These are phyloP conservation scores for Clepsis dumicolana DNA, from an alignment of 2,888 invertebrate species.

Conservation along the genomic window DNA sequence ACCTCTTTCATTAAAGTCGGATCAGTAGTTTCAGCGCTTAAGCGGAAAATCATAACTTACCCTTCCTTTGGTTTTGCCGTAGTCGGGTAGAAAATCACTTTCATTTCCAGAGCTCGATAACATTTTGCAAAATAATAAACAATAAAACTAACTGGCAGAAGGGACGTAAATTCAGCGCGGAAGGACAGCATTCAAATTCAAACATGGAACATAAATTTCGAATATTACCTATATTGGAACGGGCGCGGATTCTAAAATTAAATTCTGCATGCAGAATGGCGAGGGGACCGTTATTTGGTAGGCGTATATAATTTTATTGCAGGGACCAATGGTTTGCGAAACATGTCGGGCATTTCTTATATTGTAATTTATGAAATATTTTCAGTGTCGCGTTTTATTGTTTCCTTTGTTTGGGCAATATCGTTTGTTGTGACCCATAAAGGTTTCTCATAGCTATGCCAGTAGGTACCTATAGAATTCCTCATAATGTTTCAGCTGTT, in stretches of 20 bases:
- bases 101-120: conserved; percentile 1
- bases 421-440: conserved; percentile 7
- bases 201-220: conserved; percentile 65
- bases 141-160: conserved; percentile 47
- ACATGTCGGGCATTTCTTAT: conserved; percentile 72
- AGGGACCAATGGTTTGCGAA: conserved; percentile 82
- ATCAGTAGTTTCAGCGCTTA: no score
- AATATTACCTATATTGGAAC: conserved; percentile 79
- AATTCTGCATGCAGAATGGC: conserved; percentile 84
- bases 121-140: conserved; percentile 39
- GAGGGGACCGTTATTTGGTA: conserved; percentile 79
- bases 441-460: neutral
- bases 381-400: conserved; percentile 44
- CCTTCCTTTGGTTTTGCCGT: no score
- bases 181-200: conserved; percentile 73
- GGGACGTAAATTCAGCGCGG: conserved; percentile 67
- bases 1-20: no score
- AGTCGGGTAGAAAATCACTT: neutral
- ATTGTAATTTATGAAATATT: conserved; percentile 61
- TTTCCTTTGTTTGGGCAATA: conserved; percentile 32
- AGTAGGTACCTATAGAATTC: neutral
- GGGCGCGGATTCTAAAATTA: conserved; percentile 82
- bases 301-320: conserved; percentile 86
- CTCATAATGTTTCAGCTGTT: no score
- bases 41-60: no score